These are phyloP conservation scores for Danaus melanippus DNA, from an alignment of 1,140 invertebrate genomes.

Conservation along the genomic window DNA sequence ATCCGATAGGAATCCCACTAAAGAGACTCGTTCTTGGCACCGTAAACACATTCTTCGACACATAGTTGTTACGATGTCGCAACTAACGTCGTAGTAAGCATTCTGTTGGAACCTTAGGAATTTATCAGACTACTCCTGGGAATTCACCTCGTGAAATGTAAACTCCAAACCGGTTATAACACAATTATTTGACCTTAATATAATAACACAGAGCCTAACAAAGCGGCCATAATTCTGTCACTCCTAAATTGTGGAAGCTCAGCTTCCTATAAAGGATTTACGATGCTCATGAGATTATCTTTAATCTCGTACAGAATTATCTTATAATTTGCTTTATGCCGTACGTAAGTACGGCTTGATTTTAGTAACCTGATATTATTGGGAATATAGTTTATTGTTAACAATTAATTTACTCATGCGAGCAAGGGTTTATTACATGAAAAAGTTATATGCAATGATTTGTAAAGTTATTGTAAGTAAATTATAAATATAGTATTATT, in stretches of 20 bases:
- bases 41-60: slow-evolving; percentile 67
- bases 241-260: slow-evolving; percentile 45
- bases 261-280: slow-evolving; percentile 47
- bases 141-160: slow-evolving; percentile 48
- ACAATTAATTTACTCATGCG: no score
- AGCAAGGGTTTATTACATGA: no score
- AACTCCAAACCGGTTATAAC: slow-evolving; percentile 33
- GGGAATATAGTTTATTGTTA: no score
- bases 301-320: slow-evolving; percentile 33
- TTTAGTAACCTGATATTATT: slow-evolving; percentile 10
- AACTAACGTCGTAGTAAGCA: slow-evolving; percentile 48
- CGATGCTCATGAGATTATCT: slow-evolving; percentile 25
- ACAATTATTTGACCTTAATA: slow-evolving; percentile 56
- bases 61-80: slow-evolving; percentile 60
- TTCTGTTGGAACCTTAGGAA: slow-evolving; percentile 49
- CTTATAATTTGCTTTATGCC: slow-evolving; percentile 22
- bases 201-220: slow-evolving; percentile 45
- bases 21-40: slow-evolving; percentile 61
- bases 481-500: no score
- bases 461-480: no score
- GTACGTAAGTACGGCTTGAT: slow-evolving; percentile 5
- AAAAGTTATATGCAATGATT: no score
- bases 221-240: slow-evolving; percentile 37
- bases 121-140: slow-evolving; percentile 52
- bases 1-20: slow-evolving; percentile 36